Conservation (phyloP, 2,797 vertebrate species). For the Ceyx erithaca region DNA sequence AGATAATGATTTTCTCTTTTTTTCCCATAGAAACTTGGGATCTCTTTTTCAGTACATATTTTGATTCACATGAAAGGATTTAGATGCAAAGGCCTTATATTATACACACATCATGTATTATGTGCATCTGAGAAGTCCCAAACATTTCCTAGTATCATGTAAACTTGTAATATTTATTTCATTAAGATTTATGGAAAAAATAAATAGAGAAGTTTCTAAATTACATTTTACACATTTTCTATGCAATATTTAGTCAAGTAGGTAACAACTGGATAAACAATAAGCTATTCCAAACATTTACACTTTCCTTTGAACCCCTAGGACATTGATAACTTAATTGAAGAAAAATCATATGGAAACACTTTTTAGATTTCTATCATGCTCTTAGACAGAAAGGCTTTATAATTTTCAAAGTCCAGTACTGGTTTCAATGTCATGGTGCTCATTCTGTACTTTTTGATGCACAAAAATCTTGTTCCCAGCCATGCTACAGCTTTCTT, state of each 20-base stretch:
- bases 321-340: not conserved
- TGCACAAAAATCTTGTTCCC: not conserved
- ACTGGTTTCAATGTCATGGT: not conserved
- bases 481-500: not conserved
- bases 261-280: not conserved
- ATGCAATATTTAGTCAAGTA: not conserved
- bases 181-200: not conserved
- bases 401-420: not conserved
- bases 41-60: not conserved
- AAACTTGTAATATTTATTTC: not conserved
- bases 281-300: not conserved
- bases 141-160: not conserved
- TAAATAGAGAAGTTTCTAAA: not conserved
- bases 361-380: not conserved
- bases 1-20: not conserved
- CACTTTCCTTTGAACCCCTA: not conserved
- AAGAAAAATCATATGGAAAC: not conserved
- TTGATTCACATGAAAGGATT: not conserved
- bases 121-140: not conserved
- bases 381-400: not conserved
- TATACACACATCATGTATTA: not conserved
- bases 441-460: not conserved
- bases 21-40: not conserved
- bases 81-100: not conserved
- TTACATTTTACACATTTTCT: not conserved